Base-by-base conservation (phyloP, 1,140 invertebrate species). In the Meloidogyne floridensis region DNA sequence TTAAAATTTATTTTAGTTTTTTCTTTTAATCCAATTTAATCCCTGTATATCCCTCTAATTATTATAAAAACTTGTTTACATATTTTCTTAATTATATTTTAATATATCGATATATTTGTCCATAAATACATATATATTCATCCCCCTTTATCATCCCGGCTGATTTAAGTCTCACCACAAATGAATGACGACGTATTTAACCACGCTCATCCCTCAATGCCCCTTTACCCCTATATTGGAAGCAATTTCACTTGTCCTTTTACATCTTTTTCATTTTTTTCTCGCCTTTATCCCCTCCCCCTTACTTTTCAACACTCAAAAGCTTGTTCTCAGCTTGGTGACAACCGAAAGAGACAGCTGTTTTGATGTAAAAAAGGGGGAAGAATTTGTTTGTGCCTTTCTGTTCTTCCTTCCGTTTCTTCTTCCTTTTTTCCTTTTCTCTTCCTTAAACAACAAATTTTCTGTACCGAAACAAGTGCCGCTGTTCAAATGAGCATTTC, bases 281-380 rank as follows among this genome's bases (percentile, higher is more conserved):
- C 59, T 65, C 59, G 59, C 59, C 59, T 65, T n/a, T 65, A 47
- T 47, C 47, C 47, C 59, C 7, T 47, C 47, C 47, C 59, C 7
- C n/a, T 65, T 65, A 65, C 59, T 65, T 65, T 65, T 65, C 15
- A 65, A 65, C 15, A 65, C n/a, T 59, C 56, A 59, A 59, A 59
- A 59, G 59, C 59, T 65, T 65, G 59, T 65, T 65, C 59, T 65
- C 15, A 65, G 59, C 59, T 65, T 65, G 59, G 59, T 65, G 59
- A 65, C 59, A 65, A 65, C 2, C n/a, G n/a, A 65, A 65, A n/a
- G 15, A 65, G 59, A 65, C 59, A 65, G 59, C 59, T 65, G 59
- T 65, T 65, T 65, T 65, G 59, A n/a, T 65, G 15, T n/a, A 65
- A 65, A 11, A 65, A 59, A 15, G n/a, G n/a, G 6, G 59, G 59